Evolutionary conservation across 2,113 vertebrate genomes (phyloP).

Genomic region (Corvus moneduloides): DNA sequence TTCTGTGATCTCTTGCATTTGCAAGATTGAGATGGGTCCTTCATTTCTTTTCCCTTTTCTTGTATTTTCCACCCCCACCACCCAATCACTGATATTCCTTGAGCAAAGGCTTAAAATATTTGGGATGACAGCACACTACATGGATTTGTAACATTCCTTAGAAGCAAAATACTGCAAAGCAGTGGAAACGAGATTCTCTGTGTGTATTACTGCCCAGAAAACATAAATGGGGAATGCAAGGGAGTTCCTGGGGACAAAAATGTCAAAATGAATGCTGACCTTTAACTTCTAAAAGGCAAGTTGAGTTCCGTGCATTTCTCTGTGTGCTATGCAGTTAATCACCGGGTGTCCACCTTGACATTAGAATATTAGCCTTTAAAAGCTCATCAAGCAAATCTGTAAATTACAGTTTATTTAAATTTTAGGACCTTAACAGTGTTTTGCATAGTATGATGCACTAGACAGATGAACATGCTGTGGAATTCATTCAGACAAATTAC

Average conservation of each 20-base stretch:
- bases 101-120: background rate
- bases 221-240: background rate
- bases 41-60: background rate
- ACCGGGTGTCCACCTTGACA: background rate
- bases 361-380: background rate
- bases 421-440: background rate
- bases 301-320: background rate
- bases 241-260: background rate
- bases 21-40: background rate
- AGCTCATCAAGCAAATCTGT: background rate
- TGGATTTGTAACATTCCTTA: slow-evolving; percentile 17
- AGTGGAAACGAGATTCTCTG: background rate
- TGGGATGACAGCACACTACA: background rate
- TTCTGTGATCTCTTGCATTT: background rate
- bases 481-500: background rate
- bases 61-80: background rate
- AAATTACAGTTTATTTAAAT: background rate
- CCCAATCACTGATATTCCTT: background rate
- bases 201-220: background rate
- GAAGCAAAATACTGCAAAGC: background rate
- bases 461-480: background rate
- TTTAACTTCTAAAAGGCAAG: slow-evolving; percentile 6
- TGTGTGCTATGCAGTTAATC: background rate
- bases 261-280: background rate
- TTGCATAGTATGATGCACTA: background rate